Conservation (phyloP, 2,797 vertebrate species). For the Molossus molossus region DNA sequence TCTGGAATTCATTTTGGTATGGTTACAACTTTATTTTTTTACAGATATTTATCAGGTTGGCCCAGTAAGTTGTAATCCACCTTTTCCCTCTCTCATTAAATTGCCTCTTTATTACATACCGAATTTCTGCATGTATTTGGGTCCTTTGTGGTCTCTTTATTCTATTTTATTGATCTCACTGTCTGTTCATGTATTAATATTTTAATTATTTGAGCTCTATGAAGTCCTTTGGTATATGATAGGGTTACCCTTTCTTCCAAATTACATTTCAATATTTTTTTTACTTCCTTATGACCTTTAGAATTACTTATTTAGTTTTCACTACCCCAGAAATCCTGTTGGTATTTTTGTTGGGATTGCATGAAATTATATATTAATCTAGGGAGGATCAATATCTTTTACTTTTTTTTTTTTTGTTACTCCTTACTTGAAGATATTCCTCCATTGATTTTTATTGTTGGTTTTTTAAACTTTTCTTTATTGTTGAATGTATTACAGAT, state of each 20-base stretch:
- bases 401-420: too few relatives aligned
- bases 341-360: constrained; percentile 6
- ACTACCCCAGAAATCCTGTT: not conserved
- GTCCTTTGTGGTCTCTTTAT: not conserved
- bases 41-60: not conserved
- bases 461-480: too few relatives aligned
- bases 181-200: not conserved
- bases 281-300: not conserved
- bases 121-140: constrained; percentile 25
- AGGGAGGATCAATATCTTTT: not conserved
- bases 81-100: constrained; percentile 10
- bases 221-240: not conserved
- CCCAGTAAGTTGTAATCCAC: not conserved
- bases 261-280: not conserved
- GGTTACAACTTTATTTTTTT: not conserved
- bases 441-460: too few relatives aligned
- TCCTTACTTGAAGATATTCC: too few relatives aligned
- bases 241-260: not conserved
- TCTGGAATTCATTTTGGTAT: constrained; percentile 42
- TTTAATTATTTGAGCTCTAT: constrained; percentile 36
- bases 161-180: not conserved
- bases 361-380: constrained; percentile 44
- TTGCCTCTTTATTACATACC: constrained; percentile 18
- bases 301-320: constrained; percentile 54
- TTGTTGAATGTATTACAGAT: too few relatives aligned